Percentiles rank a stretch among this genome's conserved stretches.
phyloP scores from a whole-genome alignment of 2,888 invertebrate genomes.

The Andrena minutula region DNA sequence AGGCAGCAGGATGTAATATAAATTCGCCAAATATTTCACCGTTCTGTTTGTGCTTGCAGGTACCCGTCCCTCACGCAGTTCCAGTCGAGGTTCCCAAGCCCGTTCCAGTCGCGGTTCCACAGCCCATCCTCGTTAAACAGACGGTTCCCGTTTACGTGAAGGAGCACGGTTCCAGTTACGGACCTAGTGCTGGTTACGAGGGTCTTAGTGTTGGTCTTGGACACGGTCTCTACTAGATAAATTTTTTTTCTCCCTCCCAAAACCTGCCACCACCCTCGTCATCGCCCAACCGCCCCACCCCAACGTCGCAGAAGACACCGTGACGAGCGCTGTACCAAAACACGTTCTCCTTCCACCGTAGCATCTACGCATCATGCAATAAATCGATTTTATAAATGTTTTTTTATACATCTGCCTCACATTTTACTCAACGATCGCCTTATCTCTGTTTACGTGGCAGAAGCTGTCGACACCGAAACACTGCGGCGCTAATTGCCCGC shows the following conservation, averaged over 20 bases:
- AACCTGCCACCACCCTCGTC: slow-evolving; percentile 27
- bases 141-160: slow-evolving; percentile 81
- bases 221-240: slow-evolving; percentile 61
- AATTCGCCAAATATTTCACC: neutral
- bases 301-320: slow-evolving; percentile 69
- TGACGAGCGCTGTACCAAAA: slow-evolving; percentile 76
- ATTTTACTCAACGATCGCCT: neutral
- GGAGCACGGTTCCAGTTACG: slow-evolving; percentile 57
- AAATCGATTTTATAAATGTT: slow-evolving; percentile 81
- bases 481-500: no score
- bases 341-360: slow-evolving; percentile 61
- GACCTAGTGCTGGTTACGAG: slow-evolving; percentile 1
- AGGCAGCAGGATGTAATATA: neutral
- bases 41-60: slow-evolving; percentile 70
- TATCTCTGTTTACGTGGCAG: no score
- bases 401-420: slow-evolving; percentile 70
- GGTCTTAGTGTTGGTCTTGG: no score
- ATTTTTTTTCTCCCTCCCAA: slow-evolving; percentile 27
- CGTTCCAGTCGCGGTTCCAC: slow-evolving; percentile 87
- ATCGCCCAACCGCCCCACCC: slow-evolving; percentile 50
- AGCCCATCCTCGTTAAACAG: slow-evolving; percentile 86
- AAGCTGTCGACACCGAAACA: no score
- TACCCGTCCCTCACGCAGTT: slow-evolving; percentile 85
- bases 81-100: slow-evolving; percentile 87
- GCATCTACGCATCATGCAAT: slow-evolving; percentile 76